A percentile compares a stretch with the other conserved stretches of the same genome.
phyloP scores from a whole-genome alignment of 2,888 invertebrate species.

The Synergus itoensis region DNA sequence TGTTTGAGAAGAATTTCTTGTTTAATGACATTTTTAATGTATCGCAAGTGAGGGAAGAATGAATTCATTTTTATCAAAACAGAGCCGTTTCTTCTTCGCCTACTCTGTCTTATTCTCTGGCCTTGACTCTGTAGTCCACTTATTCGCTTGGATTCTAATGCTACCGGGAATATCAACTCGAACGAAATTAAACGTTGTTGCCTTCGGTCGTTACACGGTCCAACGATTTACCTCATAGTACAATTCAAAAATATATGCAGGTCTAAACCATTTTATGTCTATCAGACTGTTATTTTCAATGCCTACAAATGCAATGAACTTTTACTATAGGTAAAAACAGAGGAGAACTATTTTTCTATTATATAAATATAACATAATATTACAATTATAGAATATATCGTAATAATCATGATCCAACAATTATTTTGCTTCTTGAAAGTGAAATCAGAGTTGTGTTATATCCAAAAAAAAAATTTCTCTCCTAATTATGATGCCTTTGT shows the following conservation, averaged over 20 bases:
- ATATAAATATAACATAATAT: background rate
- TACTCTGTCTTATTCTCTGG: constrained; percentile 35
- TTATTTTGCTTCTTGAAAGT: background rate
- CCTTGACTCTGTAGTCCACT: constrained; percentile 41
- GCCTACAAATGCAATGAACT: background rate
- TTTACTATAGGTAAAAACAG: background rate
- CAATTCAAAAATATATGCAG: constrained; percentile 18
- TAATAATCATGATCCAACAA: too few species aligned
- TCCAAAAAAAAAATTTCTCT: background rate
- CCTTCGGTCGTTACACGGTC: constrained; percentile 19
- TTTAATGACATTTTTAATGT: background rate
- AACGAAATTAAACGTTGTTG: constrained; percentile 23
- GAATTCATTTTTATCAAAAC: constrained; percentile 34
- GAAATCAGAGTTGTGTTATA: background rate
- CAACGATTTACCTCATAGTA: constrained; percentile 9
- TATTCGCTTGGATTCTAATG: constrained; percentile 29
- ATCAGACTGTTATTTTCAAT: background rate
- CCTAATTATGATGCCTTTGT: constrained; percentile 11
- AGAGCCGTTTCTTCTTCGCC: constrained; percentile 29
- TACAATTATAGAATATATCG: background rate
- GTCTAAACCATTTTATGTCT: background rate
- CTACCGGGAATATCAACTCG: constrained; percentile 30
- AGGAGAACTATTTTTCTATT: background rate
- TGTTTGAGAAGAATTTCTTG: background rate
- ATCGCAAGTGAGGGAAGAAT: background rate